phyloP scores from a whole-genome alignment of 2,113 vertebrate genomes.

The Tamias sibiricus region DNA sequence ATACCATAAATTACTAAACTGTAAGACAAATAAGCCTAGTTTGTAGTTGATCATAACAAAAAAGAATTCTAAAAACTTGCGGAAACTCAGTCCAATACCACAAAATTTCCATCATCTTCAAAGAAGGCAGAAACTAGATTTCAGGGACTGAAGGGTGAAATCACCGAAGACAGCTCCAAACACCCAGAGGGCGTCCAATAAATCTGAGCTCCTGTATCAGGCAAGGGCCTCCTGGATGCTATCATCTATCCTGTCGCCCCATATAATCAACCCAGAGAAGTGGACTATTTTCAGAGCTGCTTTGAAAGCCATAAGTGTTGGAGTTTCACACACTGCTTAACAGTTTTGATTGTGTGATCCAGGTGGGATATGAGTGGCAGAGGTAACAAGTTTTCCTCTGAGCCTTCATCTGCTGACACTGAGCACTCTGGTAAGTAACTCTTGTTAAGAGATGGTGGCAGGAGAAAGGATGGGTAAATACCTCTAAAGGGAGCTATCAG shows the following conservation, averaged over 20 bases:
- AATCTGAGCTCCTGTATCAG: not conserved
- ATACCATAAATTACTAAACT: not conserved
- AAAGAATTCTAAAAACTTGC: constrained; percentile 1
- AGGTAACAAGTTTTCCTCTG: not conserved
- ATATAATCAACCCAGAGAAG: not conserved
- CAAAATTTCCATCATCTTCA: not conserved
- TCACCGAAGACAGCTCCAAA: not conserved
- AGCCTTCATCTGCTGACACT: not conserved
- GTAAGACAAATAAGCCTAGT: not conserved
- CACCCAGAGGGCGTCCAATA: not conserved
- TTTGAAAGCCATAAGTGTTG: not conserved
- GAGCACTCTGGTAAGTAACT: not conserved
- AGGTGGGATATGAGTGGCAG: not conserved
- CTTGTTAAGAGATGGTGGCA: not conserved
- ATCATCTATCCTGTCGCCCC: not conserved
- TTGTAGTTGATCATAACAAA: constrained; percentile 3
- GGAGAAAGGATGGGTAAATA: not conserved
- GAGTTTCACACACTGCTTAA: not conserved
- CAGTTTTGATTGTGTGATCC: not conserved
- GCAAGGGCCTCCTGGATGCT: not conserved
- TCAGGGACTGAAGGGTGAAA: not conserved
- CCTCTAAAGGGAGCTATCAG: not conserved
- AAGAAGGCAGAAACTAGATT: not conserved
- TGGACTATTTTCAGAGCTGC: not conserved
- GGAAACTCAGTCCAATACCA: not conserved